Conservation (phyloP, 2,797 vertebrate genomes). For the Xiphorhynchus erythropygius region DNA sequence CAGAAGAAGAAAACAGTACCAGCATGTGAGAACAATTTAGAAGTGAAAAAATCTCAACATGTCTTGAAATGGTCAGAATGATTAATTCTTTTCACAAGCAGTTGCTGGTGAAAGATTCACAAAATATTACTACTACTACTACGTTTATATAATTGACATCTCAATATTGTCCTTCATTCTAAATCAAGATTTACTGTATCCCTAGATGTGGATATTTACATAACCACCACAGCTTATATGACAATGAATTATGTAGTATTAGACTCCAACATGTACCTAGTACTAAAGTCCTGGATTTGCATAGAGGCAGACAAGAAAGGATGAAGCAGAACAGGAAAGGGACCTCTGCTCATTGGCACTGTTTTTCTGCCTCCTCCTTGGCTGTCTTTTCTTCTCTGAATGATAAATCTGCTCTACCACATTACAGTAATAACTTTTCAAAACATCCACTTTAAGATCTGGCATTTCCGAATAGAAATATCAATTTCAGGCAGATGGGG, state of each 20-base stretch:
- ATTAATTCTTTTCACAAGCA: not conserved
- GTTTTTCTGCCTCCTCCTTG: not conserved
- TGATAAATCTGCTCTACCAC: not conserved
- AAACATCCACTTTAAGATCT: not conserved
- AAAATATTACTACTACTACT: not conserved
- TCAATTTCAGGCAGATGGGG: not conserved
- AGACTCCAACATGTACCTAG: not conserved
- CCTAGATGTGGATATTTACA: not conserved
- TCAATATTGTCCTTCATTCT: not conserved
- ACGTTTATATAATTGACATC: not conserved
- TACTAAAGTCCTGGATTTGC: not conserved
- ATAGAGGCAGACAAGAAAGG: not conserved
- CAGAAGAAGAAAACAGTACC: not conserved
- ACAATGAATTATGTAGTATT: not conserved
- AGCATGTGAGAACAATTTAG: not conserved
- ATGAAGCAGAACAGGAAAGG: not conserved
- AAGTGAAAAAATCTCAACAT: not conserved
- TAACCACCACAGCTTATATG: not conserved
- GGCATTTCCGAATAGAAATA: slow-evolving; percentile 1
- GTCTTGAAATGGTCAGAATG: not conserved
- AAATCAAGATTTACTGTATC: not conserved
- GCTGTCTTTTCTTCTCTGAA: not conserved
- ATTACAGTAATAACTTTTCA: not conserved
- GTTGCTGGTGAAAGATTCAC: not conserved
- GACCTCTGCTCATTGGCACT: not conserved